Evolutionary conservation across 2,888 invertebrate species (phyloP).

Genomic region (Philereme transversata): DNA sequence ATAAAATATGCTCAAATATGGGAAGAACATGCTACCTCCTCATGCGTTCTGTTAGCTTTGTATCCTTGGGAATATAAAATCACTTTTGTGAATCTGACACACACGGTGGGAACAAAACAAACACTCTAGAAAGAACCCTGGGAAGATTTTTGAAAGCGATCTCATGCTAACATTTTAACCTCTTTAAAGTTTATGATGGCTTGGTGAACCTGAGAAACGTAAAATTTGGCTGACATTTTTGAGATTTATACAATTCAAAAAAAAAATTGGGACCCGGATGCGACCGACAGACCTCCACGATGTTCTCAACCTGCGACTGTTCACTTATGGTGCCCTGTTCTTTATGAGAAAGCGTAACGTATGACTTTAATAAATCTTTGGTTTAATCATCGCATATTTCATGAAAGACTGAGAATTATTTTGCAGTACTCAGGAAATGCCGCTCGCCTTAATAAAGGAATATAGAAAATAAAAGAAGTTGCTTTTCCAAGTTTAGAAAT

Average conservation of each 20-base stretch:
- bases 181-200: slow-evolving; percentile 28
- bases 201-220: slow-evolving; percentile 44
- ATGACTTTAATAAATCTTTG: not conserved
- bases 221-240: not conserved
- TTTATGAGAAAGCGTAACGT: slow-evolving; percentile 26
- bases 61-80: slow-evolving; percentile 10
- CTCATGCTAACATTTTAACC: not conserved
- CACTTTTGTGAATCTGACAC: slow-evolving; percentile 7
- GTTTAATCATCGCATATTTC: too few relatives aligned
- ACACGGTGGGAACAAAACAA: slow-evolving; percentile 7
- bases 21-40: slow-evolving; percentile 9
- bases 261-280: not conserved
- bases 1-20: slow-evolving; percentile 6
- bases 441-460: too few relatives aligned
- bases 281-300: not conserved
- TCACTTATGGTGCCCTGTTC: slow-evolving; percentile 28
- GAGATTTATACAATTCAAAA: not conserved
- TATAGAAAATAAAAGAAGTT: not conserved
- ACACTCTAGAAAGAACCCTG: not conserved
- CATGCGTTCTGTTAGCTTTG: slow-evolving; percentile 9
- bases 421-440: too few relatives aligned
- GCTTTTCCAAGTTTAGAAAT: slow-evolving; percentile 3
- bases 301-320: slow-evolving; percentile 14
- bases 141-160: not conserved
- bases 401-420: too few relatives aligned